These are phyloP conservation scores for Rhopalosiphum maidis DNA, from an alignment of 1,140 invertebrate genomes.

Conservation along the genomic window DNA sequence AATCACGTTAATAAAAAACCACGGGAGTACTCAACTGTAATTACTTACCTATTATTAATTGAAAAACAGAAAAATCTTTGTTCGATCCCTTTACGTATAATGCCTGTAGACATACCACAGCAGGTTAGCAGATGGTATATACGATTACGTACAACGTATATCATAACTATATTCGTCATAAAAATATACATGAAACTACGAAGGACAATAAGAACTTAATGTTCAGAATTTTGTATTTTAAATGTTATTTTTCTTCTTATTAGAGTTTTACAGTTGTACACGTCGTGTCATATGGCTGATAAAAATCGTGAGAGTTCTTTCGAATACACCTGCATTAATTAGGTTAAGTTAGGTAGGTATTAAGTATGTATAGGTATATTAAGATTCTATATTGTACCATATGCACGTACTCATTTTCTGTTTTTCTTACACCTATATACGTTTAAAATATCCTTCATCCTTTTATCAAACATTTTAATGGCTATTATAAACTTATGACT, in stretches of 20 bases:
- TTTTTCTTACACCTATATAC: too few species aligned
- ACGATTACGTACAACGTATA: not conserved
- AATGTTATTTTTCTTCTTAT: not conserved
- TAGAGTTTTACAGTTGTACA: not conserved
- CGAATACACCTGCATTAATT: not conserved
- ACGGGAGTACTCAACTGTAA: not conserved
- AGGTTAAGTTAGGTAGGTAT: too few species aligned
- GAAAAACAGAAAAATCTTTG: not conserved
- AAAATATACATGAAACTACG: not conserved
- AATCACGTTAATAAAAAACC: not conserved
- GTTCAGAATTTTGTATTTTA: not conserved
- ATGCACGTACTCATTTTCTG: too few species aligned
- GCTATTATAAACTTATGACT: too few species aligned
- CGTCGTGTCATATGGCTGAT: not conserved
- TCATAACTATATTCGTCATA: not conserved
- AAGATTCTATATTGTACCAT: too few species aligned
- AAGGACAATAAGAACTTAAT: not conserved
- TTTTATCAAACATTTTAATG: too few species aligned
- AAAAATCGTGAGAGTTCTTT: not conserved
- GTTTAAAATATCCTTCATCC: too few species aligned
- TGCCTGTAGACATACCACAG: not conserved
- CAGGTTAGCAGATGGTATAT: too few species aligned
- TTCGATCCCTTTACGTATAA: not conserved
- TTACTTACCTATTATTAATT: not conserved
- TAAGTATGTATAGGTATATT: too few species aligned